Evolutionary conservation across 2,113 vertebrate species (phyloP).

Genomic region (Syrrhaptes paradoxus): DNA sequence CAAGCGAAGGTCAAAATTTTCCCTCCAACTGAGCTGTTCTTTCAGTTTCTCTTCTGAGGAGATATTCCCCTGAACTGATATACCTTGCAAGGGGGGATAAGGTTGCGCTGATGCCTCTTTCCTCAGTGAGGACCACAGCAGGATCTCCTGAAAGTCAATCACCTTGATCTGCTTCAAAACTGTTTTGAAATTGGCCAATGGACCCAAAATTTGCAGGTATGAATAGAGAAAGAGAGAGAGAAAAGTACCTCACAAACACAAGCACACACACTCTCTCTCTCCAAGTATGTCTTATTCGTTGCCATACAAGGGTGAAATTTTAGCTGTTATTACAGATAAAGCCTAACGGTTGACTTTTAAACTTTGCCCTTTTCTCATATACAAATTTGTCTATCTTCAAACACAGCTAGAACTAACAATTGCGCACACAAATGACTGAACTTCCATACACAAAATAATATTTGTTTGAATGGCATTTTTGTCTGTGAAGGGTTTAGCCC

Average conservation of each 20-base stretch:
- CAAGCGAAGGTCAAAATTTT: not conserved
- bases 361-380: not conserved
- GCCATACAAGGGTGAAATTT: not conserved
- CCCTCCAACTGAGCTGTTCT: not conserved
- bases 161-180: not conserved
- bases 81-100: not conserved
- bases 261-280: not conserved
- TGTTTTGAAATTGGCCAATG: not conserved
- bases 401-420: not conserved
- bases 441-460: not conserved
- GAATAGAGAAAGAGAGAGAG: not conserved
- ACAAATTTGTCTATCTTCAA: not conserved
- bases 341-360: not conserved
- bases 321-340: not conserved
- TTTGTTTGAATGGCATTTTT: not conserved
- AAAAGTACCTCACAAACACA: not conserved
- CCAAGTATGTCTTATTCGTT: not conserved
- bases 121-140: not conserved
- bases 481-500: not conserved
- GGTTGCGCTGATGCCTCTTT: not conserved
- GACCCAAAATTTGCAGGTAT: not conserved
- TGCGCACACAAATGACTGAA: not conserved
- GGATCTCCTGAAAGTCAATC: not conserved
- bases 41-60: not conserved
- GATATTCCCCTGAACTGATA: not conserved